A percentile compares a stretch with the other conserved stretches of the same genome.
Conservation (phyloP, 2,113 vertebrate species). For the Acrocephalus arundinaceus region DNA sequence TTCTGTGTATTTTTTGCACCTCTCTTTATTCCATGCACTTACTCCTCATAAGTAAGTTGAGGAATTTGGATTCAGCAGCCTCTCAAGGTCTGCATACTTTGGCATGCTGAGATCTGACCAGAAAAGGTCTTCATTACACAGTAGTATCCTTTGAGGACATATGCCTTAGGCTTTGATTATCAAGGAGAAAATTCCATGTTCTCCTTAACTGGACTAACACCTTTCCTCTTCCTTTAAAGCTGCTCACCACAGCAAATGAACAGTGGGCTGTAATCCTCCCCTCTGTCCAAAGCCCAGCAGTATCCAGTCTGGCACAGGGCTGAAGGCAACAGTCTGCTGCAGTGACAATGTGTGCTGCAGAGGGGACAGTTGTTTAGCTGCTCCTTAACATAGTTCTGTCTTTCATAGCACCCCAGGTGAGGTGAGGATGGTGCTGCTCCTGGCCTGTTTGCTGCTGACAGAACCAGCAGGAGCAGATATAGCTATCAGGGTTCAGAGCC, state of each 20-base stretch:
- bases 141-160: background rate
- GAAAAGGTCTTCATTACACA: background rate
- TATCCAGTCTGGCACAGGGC: background rate
- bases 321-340: background rate
- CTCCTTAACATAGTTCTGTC: background rate
- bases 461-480: background rate
- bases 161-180: background rate
- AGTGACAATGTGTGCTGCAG: background rate
- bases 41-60: background rate
- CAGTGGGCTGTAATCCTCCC: background rate
- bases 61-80: background rate
- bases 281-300: background rate
- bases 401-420: background rate
- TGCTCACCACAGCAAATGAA: background rate
- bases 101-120: background rate
- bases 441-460: background rate
- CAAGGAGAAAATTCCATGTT: background rate
- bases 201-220: background rate
- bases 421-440: background rate
- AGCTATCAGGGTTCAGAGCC: background rate
- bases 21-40: background rate
- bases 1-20: background rate
- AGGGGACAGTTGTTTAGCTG: background rate
- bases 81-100: background rate
- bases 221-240: background rate